phyloP scores from a whole-genome alignment of 30 jellyfish, hydroid and myxozoan genomes.

The Turritopsis dohrnii region DNA sequence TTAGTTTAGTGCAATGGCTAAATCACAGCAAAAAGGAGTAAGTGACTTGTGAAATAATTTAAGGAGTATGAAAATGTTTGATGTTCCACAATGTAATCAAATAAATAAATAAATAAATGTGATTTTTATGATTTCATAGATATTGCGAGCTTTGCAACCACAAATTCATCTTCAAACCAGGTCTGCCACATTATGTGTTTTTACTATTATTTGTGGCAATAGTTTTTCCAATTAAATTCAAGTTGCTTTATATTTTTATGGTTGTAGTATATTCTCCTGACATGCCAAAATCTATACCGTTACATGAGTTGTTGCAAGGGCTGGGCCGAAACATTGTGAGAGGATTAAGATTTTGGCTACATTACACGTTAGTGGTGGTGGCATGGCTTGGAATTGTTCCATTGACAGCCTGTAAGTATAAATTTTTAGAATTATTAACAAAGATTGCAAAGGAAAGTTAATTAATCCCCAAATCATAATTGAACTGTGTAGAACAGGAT shows the following conservation, averaged over 20 bases:
- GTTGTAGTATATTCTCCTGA: conserved; percentile 84
- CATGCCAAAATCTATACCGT: conserved; percentile 90
- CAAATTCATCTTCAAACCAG: conserved; percentile 83
- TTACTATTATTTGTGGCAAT: neutral
- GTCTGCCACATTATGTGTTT: conserved; percentile 25
- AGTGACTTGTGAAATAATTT: conserved; percentile 28
- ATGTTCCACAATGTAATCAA: neutral
- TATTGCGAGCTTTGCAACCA: conserved; percentile 96
- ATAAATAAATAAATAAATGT: too few relatives aligned
- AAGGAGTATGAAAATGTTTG: too few relatives aligned
- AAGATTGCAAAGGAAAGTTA: too few relatives aligned
- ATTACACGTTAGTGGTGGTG: conserved; percentile 83
- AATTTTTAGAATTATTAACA: neutral
- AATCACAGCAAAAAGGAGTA: conserved; percentile 93
- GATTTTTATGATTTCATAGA: too few relatives aligned
- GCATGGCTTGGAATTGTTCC: conserved; percentile 99
- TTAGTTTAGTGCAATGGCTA: conserved; percentile 83
- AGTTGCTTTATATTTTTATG: neutral
- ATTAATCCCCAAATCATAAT: neutral
- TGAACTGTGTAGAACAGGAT: neutral
- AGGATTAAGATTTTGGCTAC: conserved; percentile 88
- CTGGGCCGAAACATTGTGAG: conserved; percentile 74
- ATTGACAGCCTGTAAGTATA: conserved; percentile 81
- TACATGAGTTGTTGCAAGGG: conserved; percentile 67
- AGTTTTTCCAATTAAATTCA: neutral